phyloP scores from a whole-genome alignment of 2,888 invertebrate species.

The Mythimna impura region DNA sequence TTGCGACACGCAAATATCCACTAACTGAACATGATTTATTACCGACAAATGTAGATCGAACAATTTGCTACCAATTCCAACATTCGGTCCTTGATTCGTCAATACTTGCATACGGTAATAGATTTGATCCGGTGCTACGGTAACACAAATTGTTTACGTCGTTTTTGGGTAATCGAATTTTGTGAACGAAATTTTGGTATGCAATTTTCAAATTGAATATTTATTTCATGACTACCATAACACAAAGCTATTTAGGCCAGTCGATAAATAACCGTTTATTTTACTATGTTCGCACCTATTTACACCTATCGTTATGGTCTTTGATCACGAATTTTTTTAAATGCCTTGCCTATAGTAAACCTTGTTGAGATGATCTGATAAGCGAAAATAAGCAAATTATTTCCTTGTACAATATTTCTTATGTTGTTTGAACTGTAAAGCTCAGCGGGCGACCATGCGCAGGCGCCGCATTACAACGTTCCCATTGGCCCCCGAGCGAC shows the following conservation, averaged over 20 bases:
- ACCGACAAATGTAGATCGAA: constrained; percentile 66
- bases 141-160: constrained; percentile 74
- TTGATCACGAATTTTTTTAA: constrained; percentile 48
- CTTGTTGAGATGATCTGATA: constrained; percentile 49
- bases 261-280: constrained; percentile 25
- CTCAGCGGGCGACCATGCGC: constrained; percentile 85
- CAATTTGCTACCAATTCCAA: constrained; percentile 72
- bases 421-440: constrained; percentile 78
- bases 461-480: constrained; percentile 87
- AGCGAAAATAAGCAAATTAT: constrained; percentile 67
- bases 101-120: constrained; percentile 68
- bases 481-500: constrained; percentile 85
- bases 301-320: constrained; percentile 21
- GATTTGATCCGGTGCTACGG: constrained; percentile 61
- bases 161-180: constrained; percentile 79
- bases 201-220: constrained; percentile 61
- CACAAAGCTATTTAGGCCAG: constrained; percentile 13
- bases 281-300: constrained; percentile 26
- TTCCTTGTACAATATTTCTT: constrained; percentile 70
- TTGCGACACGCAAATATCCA: constrained; percentile 87
- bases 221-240: constrained; percentile 39
- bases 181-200: constrained; percentile 57
- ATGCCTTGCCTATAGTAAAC: constrained; percentile 12
- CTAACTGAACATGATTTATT: constrained; percentile 84
- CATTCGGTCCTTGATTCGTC: constrained; percentile 61